Evolutionary conservation across 37 sponge, comb jelly and placozoan genomes (phyloP).

Genomic region (Cladorhizidae sp.): DNA sequence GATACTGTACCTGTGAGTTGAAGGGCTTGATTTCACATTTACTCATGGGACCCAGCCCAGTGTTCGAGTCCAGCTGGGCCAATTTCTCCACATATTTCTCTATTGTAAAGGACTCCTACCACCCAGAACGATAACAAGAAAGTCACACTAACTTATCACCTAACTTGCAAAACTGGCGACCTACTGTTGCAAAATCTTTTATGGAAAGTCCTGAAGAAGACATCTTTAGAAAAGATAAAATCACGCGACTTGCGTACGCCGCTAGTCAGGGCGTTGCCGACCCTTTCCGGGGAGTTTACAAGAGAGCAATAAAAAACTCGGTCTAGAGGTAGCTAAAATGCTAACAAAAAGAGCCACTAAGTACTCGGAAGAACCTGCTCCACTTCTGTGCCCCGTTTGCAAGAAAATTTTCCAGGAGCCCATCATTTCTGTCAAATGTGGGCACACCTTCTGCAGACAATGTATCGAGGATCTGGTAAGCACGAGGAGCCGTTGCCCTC

Average conservation of each 20-base stretch:
- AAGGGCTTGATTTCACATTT: constrained; percentile 53
- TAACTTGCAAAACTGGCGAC: background rate
- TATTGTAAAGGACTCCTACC: constrained; percentile 61
- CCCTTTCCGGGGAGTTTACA: too few relatives aligned
- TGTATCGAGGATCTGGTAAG: constrained; percentile 56
- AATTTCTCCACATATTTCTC: constrained; percentile 76
- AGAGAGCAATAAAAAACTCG: too few relatives aligned
- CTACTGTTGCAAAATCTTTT: constrained; percentile 74
- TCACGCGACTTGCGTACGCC: too few relatives aligned
- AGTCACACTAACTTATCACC: background rate
- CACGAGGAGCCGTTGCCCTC: constrained; percentile 51
- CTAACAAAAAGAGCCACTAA: constrained; percentile 36
- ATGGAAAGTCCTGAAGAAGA: constrained; percentile 7
- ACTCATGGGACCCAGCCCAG: constrained; percentile 64
- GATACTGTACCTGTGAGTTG: constrained; percentile 22
- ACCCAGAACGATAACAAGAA: background rate
- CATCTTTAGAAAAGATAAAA: too few relatives aligned
- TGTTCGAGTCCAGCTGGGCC: constrained; percentile 47
- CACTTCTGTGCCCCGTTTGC: constrained; percentile 77
- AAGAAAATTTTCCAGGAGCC: constrained; percentile 69
- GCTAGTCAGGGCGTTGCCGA: too few relatives aligned
- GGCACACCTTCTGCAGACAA: constrained; percentile 89
- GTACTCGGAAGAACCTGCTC: constrained; percentile 66
- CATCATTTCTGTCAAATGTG: constrained; percentile 89
- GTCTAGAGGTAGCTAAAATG: background rate